These are phyloP conservation scores for Parotia lawesii DNA, from an alignment of 2,113 vertebrate species.

Conservation along the genomic window DNA sequence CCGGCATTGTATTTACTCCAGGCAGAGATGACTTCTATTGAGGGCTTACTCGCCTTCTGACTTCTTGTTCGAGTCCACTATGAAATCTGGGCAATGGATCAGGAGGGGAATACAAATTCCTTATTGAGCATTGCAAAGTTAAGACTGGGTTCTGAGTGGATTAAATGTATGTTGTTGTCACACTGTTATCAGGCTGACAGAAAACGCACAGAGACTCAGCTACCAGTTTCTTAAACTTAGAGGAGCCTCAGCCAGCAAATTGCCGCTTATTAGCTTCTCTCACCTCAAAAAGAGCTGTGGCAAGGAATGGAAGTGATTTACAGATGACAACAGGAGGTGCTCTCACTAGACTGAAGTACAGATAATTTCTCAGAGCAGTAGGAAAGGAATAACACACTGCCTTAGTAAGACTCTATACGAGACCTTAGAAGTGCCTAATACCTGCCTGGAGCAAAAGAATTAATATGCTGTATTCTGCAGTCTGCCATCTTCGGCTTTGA, in stretches of 20 bases:
- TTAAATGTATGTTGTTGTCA: slow-evolving; percentile 66
- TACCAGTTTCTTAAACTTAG: slow-evolving; percentile 63
- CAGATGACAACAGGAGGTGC: slow-evolving; percentile 81
- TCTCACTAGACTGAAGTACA: slow-evolving; percentile 79
- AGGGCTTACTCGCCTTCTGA: background rate
- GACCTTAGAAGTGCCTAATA: slow-evolving; percentile 83
- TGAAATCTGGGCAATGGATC: slow-evolving; percentile 27
- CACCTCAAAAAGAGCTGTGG: slow-evolving; percentile 79
- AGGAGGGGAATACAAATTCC: slow-evolving; percentile 7
- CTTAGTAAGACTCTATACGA: slow-evolving; percentile 73
- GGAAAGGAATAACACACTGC: slow-evolving; percentile 77
- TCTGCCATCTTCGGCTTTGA: slow-evolving; percentile 81
- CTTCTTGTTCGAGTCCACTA: background rate
- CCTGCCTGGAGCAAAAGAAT: slow-evolving; percentile 82
- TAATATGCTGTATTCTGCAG: slow-evolving; percentile 77
- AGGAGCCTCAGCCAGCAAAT: slow-evolving; percentile 72
- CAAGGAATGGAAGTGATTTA: slow-evolving; percentile 78
- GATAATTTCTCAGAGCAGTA: slow-evolving; percentile 76
- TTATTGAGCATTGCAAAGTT: slow-evolving; percentile 45
- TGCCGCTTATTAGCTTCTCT: slow-evolving; percentile 80
- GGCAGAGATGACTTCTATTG: slow-evolving; percentile 8
- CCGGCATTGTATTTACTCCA: background rate
- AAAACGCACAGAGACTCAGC: slow-evolving; percentile 61
- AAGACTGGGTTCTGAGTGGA: slow-evolving; percentile 52
- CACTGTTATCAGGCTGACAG: slow-evolving; percentile 62